Evolutionary conservation across 2,888 invertebrate genomes (phyloP).

Genomic region (Siphonodentalium dalli): DNA sequence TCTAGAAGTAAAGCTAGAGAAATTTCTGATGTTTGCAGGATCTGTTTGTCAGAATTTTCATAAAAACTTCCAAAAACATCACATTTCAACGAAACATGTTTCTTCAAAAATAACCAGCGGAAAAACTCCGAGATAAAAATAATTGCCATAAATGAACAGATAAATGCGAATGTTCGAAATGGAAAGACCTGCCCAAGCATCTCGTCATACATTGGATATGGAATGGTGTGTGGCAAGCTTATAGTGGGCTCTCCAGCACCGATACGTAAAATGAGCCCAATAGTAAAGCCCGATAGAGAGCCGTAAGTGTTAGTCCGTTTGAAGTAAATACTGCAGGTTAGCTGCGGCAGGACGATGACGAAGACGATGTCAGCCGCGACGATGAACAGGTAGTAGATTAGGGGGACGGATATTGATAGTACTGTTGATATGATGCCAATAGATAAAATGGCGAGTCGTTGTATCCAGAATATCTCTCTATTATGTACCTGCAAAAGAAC

Average conservation of each 20-base stretch:
- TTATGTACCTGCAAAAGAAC: constrained; percentile 39
- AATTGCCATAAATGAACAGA: constrained; percentile 70
- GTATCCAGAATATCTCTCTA: constrained; percentile 41
- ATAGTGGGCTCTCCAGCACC: constrained; percentile 88
- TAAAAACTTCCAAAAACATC: too few relatives aligned
- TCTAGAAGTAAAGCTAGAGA: too few relatives aligned
- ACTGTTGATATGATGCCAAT: constrained; percentile 40
- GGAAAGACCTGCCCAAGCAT: constrained; percentile 82
- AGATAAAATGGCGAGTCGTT: constrained; percentile 36
- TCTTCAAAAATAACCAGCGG: too few relatives aligned
- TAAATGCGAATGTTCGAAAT: constrained; percentile 93
- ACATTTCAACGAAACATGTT: too few relatives aligned
- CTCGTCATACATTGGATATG: constrained; percentile 77
- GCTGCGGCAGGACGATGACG: constrained; percentile 56
- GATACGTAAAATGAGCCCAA: constrained; percentile 79
- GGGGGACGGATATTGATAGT: constrained; percentile 42
- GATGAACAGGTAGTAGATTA: constrained; percentile 47
- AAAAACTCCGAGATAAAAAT: constrained; percentile 37
- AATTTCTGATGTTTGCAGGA: too few relatives aligned
- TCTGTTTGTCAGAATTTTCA: too few relatives aligned
- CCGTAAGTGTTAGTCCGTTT: constrained; percentile 48
- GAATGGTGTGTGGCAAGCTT: constrained; percentile 81
- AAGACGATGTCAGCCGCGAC: constrained; percentile 57
- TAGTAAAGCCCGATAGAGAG: constrained; percentile 67
- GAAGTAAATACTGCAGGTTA: constrained; percentile 44